Base-by-base conservation (phyloP, 1,140 invertebrate species). In the Neodiprion lecontei region DNA sequence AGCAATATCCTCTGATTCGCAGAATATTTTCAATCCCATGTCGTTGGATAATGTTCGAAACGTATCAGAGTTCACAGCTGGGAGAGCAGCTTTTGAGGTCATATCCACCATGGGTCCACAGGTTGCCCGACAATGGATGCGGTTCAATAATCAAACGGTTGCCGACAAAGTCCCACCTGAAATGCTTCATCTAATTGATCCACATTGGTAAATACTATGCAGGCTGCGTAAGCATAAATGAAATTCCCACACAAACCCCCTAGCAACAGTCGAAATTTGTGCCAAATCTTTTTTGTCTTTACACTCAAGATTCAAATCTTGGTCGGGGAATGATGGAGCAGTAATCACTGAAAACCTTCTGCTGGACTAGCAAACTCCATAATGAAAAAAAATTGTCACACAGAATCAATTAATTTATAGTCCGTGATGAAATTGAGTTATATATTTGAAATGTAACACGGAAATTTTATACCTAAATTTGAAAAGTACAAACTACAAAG, bases 171-270 rank as follows among this genome's bases (percentile, higher is more conserved):
- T 89, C 72, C 86, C 89, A 12, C 87, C 88, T 4, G 91, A 92
- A 9, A 91, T 92, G 90, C 79, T 91, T 50, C 89, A 91, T 81
- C 87, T 91, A 81, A 83, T 92, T 70, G 91, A 92, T 81, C 87
- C 90, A 28, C 89, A 92, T 77, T 92, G 91, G 91, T 89, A 83
- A 81, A 79, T 80, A 75, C 10, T 14, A 65, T 72, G 21, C 9
- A 7, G 28, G 14, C 47, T 49, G 48, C 61, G 49, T 17, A 17
- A n/a, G 23, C 7, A 40, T 12, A 76, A 50, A 68, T 40, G 28
- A 2, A 40, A 40, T 40, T 40, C 5, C 28, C 28, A 4, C 0
- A 5, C 28, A 40, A 40, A 23, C 73, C 47, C 47, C 69, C 5
- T 14, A 12, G n/a, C 48, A 21, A 14, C 47, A 28, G 12, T 7